Percentiles rank a stretch among this genome's conserved stretches.
Conservation (phyloP, 2,797 vertebrate genomes). For the Sandelia bainsii region DNA sequence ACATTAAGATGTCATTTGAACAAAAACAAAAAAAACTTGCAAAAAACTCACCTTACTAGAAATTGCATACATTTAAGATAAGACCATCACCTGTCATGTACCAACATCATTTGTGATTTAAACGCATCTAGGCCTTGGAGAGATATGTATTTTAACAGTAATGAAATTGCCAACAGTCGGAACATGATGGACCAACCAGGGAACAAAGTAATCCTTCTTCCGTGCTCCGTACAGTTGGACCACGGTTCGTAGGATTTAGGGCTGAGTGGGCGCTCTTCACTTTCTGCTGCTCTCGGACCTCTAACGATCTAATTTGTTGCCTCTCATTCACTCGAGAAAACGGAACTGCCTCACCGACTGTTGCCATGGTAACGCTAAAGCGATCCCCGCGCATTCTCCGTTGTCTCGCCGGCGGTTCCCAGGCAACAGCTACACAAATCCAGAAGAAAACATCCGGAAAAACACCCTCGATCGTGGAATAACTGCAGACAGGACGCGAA, state of each 20-base stretch:
- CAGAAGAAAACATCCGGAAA: slow-evolving; percentile 66
- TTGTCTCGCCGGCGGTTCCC: slow-evolving; percentile 61
- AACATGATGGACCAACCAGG: no score
- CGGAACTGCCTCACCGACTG: slow-evolving; percentile 49
- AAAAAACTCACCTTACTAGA: no score
- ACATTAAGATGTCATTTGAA: no score
- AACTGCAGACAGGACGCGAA: slow-evolving; percentile 28
- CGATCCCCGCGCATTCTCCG: slow-evolving; percentile 62
- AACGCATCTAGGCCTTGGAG: no score
- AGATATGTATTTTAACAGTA: no score
- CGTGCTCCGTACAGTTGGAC: no score
- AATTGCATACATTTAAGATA: no score
- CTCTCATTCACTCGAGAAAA: slow-evolving; percentile 36
- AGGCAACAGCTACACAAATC: slow-evolving; percentile 75
- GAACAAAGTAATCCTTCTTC: no score
- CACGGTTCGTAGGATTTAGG: not conserved
- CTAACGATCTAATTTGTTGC: slow-evolving; percentile 26
- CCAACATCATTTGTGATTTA: no score
- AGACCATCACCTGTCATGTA: no score
- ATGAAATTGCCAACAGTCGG: no score
- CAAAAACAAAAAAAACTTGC: no score
- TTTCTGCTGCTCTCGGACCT: not conserved
- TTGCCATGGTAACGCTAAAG: slow-evolving; percentile 75
- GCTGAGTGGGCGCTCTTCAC: slow-evolving; percentile 47
- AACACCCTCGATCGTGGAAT: slow-evolving; percentile 43